Evolutionary conservation across 2,797 vertebrate species (phyloP).

Genomic region (Lagocephalus sceleratus): DNA sequence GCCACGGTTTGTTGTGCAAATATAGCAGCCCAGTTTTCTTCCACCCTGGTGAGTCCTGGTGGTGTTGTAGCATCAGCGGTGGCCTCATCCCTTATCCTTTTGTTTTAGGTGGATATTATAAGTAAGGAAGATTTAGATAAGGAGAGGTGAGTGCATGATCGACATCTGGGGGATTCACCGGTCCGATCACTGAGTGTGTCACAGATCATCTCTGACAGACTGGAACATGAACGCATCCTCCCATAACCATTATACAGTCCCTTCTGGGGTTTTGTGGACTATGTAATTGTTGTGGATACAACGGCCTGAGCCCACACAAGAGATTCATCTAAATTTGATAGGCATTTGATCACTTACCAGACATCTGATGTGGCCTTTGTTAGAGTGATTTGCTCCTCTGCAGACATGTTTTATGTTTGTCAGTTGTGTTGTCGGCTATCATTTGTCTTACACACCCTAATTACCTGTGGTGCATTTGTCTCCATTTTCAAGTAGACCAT

Average conservation of each 20-base stretch:
- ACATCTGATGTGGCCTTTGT: too few species aligned
- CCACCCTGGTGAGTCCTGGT: constrained; percentile 46
- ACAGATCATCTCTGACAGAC: constrained; percentile 45
- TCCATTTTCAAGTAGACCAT: too few species aligned
- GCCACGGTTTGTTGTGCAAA: constrained; percentile 15
- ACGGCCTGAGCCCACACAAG: too few species aligned
- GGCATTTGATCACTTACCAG: too few species aligned
- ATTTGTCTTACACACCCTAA: too few species aligned
- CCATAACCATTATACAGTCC: constrained; percentile 37
- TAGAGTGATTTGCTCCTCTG: too few species aligned
- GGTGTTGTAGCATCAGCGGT: constrained; percentile 47
- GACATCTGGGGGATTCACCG: constrained; percentile 43
- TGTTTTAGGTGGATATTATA: constrained; percentile 82
- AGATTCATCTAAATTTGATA: too few species aligned
- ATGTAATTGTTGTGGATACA: not conserved
- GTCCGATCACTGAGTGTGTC: constrained; percentile 35
- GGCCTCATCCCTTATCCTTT: constrained; percentile 73
- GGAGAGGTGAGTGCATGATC: constrained; percentile 76
- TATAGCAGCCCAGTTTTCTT: constrained; percentile 7
- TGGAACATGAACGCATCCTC: constrained; percentile 45
- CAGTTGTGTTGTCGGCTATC: too few species aligned
- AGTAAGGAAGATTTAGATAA: constrained; percentile 81
- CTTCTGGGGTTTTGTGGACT: constrained; percentile 1
- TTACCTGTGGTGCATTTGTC: too few species aligned
- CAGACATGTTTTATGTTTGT: too few species aligned